Evolutionary conservation across 2,797 vertebrate genomes (phyloP), one percentile per base, ranked within the genome.

Genomic region (Xerus rutilus): DNA sequence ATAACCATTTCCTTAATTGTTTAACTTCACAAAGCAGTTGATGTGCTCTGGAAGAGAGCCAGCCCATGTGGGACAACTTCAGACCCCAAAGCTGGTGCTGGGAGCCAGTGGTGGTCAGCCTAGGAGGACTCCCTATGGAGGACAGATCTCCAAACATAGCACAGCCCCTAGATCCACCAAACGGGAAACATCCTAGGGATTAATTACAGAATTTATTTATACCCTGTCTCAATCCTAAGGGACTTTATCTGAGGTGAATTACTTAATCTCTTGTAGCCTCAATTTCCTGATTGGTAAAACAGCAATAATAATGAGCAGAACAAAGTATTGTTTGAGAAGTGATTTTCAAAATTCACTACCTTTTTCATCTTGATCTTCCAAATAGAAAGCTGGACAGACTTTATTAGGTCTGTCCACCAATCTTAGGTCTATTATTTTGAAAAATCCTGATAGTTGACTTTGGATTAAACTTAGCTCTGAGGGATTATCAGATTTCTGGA

Each of bases 1-100:
- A 92, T 32, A 47, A 32, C 78, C 47, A 57, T 73, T 64, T 89
- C n/a, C 39, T 67, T 39, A 25, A 43, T 57, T 86, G 28, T 96
- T 35, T 47, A 8, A 70, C 82, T 89, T 88, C 20, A 18, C 17
- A 15, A 12, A n/a, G 28, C 39, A 76, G 49, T 20, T 21, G 47
- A 23, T 77, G 30, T 47, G 5, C 32, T 72, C 57, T 43, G 32
- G 25, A 39, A 52, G 28, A 81, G 47, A 18, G 10, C 23, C 5
- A 25, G 13, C 49, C 39, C 49, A 9, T 1, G 2, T 0, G 5
- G 43, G 59, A 25, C 49, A 13, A 9, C 64, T 64, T 30, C 17
- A 4, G 8, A n/a, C 21, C 67, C 5, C 30, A 28, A n/a, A 52
- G 7, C 32, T 52, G 47, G 35, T 3, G 4, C 49, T 81, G 49